These are phyloP conservation scores for Pseudotriccus pelzelni DNA, from an alignment of 2,797 vertebrate genomes.

Conservation along the genomic window DNA sequence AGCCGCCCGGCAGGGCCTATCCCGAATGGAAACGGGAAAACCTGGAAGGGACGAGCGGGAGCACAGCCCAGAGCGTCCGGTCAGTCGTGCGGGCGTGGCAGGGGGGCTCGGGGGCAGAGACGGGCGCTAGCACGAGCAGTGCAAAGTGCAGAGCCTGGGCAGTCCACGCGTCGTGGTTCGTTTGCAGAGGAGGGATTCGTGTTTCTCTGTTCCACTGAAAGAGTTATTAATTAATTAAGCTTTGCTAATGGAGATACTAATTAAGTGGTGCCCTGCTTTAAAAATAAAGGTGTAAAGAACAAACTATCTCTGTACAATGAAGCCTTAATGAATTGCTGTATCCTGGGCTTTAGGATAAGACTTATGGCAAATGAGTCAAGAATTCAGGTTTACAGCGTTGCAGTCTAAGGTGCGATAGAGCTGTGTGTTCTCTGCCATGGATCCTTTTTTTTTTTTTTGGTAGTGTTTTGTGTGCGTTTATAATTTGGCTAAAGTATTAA, in stretches of 20 bases:
- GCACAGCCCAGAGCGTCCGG: accelerated
- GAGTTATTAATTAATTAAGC: neutral
- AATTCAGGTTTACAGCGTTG: accelerated
- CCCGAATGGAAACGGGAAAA: accelerated
- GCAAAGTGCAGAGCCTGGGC: neutral
- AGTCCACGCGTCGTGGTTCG: accelerated
- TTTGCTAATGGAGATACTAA: neutral
- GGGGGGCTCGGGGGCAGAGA: neutral
- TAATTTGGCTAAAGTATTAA: accelerated
- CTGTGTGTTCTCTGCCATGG: too few species aligned
- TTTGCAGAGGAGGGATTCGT: too few species aligned
- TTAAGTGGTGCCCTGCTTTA: neutral
- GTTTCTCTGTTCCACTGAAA: accelerated
- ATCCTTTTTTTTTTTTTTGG: accelerated
- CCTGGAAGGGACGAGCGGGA: neutral
- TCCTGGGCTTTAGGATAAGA: too few species aligned
- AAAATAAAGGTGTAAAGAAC: neutral
- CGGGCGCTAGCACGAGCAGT: accelerated
- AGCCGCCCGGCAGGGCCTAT: accelerated
- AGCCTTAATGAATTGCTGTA: neutral
- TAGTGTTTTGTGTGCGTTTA: accelerated
- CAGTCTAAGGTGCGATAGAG: neutral
- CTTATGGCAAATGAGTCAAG: accelerated
- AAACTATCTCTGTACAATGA: accelerated
- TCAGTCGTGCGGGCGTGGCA: accelerated